Evolutionary conservation across 2,797 vertebrate genomes (phyloP).

Genomic region (Peromyscus nudipes): DNA sequence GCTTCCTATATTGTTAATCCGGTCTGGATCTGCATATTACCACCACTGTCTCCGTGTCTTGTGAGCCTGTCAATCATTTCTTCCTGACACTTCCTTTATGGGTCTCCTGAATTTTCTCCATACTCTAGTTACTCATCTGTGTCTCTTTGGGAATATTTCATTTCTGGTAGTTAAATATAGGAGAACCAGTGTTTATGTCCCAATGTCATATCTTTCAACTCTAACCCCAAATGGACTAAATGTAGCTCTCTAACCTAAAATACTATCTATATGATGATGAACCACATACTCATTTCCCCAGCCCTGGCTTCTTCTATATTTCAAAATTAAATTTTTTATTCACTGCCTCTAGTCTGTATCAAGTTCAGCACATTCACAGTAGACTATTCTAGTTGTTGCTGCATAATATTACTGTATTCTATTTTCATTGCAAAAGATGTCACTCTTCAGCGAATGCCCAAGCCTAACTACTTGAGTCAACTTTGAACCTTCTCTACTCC

Average conservation of each 20-base stretch:
- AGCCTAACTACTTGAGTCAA: not conserved
- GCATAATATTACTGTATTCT: not conserved
- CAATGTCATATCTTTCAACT: not conserved
- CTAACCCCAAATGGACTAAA: not conserved
- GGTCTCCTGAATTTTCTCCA: not conserved
- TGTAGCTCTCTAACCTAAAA: not conserved
- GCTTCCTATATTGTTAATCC: not conserved
- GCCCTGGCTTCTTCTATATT: not conserved
- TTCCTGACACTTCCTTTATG: not conserved
- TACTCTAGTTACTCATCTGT: not conserved
- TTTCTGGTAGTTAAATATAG: not conserved
- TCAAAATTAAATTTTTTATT: not conserved
- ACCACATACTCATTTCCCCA: not conserved
- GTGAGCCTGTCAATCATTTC: not conserved
- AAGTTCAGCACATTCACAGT: constrained; percentile 2
- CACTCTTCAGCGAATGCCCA: not conserved
- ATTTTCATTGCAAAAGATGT: not conserved
- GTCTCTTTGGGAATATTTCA: not conserved
- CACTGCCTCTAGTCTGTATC: not conserved
- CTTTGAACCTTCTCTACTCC: not conserved
- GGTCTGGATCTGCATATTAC: not conserved
- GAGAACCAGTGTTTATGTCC: not conserved
- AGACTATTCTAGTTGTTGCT: not conserved
- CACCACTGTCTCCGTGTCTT: not conserved
- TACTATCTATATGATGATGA: not conserved